A percentile compares a stretch with the other conserved stretches of the same genome.
These are phyloP conservation scores for Lates calcarifer DNA, from an alignment of 2,113 vertebrate species.

Conservation along the genomic window DNA sequence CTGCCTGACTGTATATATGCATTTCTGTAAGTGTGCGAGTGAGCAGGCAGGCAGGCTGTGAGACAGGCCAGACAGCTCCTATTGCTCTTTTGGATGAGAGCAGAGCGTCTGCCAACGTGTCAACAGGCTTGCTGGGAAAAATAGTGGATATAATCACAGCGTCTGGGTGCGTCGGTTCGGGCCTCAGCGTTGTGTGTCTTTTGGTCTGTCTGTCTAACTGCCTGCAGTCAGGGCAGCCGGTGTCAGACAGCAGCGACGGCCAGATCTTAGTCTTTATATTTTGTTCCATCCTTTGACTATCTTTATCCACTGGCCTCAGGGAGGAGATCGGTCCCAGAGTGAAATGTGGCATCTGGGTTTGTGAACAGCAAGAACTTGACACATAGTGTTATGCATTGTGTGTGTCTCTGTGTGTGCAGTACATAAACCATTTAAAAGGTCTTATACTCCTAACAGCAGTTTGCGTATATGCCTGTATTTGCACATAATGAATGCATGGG, in stretches of 20 bases:
- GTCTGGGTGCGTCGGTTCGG: conserved; percentile 21
- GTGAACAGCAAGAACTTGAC: not conserved
- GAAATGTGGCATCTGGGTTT: not conserved
- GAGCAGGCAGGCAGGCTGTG: conserved; percentile 22
- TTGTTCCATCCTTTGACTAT: not conserved
- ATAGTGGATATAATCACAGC: conserved; percentile 44
- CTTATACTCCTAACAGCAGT: not conserved
- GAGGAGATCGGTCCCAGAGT: not conserved
- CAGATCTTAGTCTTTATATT: not conserved
- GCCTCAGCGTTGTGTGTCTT: conserved; percentile 11
- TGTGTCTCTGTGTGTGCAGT: not conserved
- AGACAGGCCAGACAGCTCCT: conserved; percentile 59
- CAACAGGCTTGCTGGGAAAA: conserved; percentile 53
- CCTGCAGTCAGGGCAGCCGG: conserved; percentile 19
- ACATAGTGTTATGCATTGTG: not conserved
- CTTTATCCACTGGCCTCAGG: conserved; percentile 14
- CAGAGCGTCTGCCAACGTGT: conserved; percentile 49
- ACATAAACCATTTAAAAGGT: conserved; percentile 6
- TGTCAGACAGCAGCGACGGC: conserved; percentile 14
- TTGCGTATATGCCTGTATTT: not conserved
- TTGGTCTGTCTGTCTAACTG: conserved; percentile 28
- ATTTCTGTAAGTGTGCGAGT: not conserved
- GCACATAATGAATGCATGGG: not conserved
- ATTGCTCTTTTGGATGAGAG: conserved; percentile 58
- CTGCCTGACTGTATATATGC: not conserved